A percentile compares a stretch with the other conserved stretches of the same genome.
phyloP scores from a whole-genome alignment of 2,797 vertebrate genomes.

The Pseudochaenichthys georgianus region DNA sequence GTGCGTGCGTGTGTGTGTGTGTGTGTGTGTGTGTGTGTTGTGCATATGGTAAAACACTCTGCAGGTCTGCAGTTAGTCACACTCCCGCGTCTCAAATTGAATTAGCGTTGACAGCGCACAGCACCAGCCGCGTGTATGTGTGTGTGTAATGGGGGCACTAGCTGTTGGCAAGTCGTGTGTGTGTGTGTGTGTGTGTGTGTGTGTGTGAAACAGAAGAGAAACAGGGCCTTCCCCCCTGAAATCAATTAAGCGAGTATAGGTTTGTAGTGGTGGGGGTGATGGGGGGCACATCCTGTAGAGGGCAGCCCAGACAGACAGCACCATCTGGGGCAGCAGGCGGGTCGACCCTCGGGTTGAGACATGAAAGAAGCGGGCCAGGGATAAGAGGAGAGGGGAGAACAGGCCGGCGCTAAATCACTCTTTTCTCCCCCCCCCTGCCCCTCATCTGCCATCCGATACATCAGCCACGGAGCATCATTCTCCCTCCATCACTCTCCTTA shows the following conservation, averaged over 20 bases:
- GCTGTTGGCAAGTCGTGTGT: conserved; percentile 78
- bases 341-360: conserved; percentile 81
- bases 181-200: conserved; percentile 57
- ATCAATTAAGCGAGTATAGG: conserved; percentile 89
- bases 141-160: conserved; percentile 62
- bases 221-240: conserved; percentile 84
- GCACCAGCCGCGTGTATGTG: conserved; percentile 85
- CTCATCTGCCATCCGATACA: conserved; percentile 76
- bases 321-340: conserved; percentile 87
- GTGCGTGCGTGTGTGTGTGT: conserved; percentile 23
- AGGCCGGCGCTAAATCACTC: conserved; percentile 84
- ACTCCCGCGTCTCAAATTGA: conserved; percentile 93
- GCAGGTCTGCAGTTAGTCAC: conserved; percentile 88
- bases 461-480: conserved; percentile 74
- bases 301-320: conserved; percentile 88
- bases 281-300: conserved; percentile 84
- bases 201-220: conserved; percentile 68
- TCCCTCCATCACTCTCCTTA: conserved; percentile 63
- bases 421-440: conserved; percentile 50
- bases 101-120: conserved; percentile 93
- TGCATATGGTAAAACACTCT: conserved; percentile 92
- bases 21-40: conserved; percentile 55
- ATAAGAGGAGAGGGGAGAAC: conserved; percentile 69
- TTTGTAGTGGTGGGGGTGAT: conserved; percentile 69
- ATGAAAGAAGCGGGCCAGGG: conserved; percentile 82